Percentiles rank a stretch among this genome's conserved stretches.
Evolutionary conservation across 1,140 invertebrate species (phyloP).

Genomic region (Agrypnia vestita): DNA sequence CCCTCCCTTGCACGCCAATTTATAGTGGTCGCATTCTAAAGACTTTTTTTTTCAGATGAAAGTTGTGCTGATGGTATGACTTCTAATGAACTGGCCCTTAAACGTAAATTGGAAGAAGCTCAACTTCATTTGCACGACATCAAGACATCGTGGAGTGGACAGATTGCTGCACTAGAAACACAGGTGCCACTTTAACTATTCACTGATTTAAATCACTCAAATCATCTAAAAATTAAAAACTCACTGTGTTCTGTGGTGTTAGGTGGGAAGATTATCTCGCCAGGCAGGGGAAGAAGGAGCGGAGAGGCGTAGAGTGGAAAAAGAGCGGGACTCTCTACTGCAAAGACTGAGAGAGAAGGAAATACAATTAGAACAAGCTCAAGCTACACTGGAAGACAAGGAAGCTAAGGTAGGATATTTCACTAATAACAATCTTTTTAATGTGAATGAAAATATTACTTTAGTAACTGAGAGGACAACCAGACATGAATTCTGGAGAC

Average conservation of each 20-base stretch:
- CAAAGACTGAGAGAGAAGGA: conserved; percentile 79
- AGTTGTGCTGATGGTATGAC: conserved; percentile 64
- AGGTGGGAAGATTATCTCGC: conserved; percentile 83
- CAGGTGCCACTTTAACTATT: conserved; percentile 76
- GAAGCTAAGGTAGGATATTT: conserved; percentile 80
- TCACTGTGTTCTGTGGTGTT: background rate
- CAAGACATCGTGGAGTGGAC: conserved; percentile 91
- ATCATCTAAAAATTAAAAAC: too few relatives aligned
- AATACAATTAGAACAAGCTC: conserved; percentile 80
- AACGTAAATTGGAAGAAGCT: conserved; percentile 86
- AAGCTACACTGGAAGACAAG: conserved; percentile 80
- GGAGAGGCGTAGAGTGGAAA: conserved; percentile 82
- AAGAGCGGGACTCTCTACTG: conserved; percentile 78
- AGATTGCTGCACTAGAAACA: conserved; percentile 88
- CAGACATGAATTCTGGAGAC: too few relatives aligned
- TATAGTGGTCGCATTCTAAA: too few relatives aligned
- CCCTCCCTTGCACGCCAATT: too few relatives aligned
- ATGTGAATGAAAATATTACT: too few relatives aligned
- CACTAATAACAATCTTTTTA: too few relatives aligned
- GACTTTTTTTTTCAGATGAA: conserved; percentile 63
- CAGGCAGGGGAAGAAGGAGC: conserved; percentile 87
- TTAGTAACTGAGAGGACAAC: too few relatives aligned
- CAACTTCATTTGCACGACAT: conserved; percentile 90
- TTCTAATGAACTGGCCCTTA: conserved; percentile 74
- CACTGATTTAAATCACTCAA: too few relatives aligned